Evolutionary conservation across 2,113 vertebrate genomes (phyloP), one percentile per base, ranked within the genome.

Genomic region (Paraplagusia blochii): DNA sequence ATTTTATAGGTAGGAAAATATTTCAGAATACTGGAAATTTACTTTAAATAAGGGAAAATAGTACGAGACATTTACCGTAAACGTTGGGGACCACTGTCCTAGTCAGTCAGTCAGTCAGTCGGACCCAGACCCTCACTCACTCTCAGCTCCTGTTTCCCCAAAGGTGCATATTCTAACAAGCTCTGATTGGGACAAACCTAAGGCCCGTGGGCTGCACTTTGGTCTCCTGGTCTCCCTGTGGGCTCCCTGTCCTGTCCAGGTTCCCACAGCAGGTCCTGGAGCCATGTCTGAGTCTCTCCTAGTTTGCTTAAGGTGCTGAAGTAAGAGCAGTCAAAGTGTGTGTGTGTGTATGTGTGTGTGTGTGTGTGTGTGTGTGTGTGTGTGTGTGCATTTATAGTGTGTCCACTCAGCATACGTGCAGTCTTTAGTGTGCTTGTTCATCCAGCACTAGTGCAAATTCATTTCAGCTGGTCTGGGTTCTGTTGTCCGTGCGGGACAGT

Each of bases 391-490:
- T 82, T 72, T 80, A 83, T 64, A 85, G 79, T 82, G 79, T 74
- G 74, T 82, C 79, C 79, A 77, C 79, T 86, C 74, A 57, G 75
- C 76, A 64, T 80, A 72, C 81, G 69, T 69, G 74, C 69, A 82
- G 74, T 86, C 85, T 79, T 85, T 85, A 82, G 79, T 79, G 87
- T 87, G 85, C 87, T 83, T 81, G 69, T 77, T 82, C 76, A 77
- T 78, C 68, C 74, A 84, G 87, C 87, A 88, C 87, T 88, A 88
- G 87, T 88, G 87, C 87, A 88, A 88, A 87, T 84, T 87, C 72
- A 70, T 85, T 59, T 85, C 76, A 80, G 85, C 85, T 88, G 85
- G 82, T 87, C 85, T 80, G 22, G 77, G 77, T 78, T 82, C 65
- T 55, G 53, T 67, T 63, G 67, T 59, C 82, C 68, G 63, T 72